Conservation (phyloP, 2,113 vertebrate species). For the Nothobranchius kuhntae region DNA sequence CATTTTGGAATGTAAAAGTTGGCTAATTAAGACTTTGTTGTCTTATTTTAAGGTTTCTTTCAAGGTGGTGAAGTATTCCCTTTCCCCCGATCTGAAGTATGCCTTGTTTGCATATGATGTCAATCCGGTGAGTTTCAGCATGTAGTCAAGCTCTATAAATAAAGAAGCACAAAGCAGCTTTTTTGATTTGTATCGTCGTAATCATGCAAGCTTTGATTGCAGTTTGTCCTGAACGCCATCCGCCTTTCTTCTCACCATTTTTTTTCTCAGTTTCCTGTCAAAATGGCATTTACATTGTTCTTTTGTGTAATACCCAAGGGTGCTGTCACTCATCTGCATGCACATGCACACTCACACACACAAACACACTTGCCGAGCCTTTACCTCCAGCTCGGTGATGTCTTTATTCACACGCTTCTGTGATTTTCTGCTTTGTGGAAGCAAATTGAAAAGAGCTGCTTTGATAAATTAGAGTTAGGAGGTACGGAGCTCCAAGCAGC, state of each 20-base stretch:
- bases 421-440: constrained; percentile 14
- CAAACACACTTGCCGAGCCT: too few relatives aligned
- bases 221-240: constrained; percentile 4
- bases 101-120: constrained; percentile 95
- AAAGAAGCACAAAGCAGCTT: too few relatives aligned
- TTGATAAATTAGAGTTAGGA: background rate
- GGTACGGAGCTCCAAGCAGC: background rate
- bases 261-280: too few relatives aligned
- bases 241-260: background rate
- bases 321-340: too few relatives aligned
- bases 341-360: too few relatives aligned
- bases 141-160: background rate
- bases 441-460: constrained; percentile 8
- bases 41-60: constrained; percentile 83
- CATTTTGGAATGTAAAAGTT: background rate
- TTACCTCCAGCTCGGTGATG: background rate
- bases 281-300: too few relatives aligned
- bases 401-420: constrained; percentile 1
- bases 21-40: background rate
- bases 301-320: too few relatives aligned
- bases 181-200: background rate
- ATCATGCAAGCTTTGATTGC: constrained; percentile 5
- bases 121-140: constrained; percentile 84
- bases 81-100: constrained; percentile 92
- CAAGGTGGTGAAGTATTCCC: constrained; percentile 90